phyloP scores from a whole-genome alignment of 2,797 vertebrate species.

The Scarus forsteni region DNA sequence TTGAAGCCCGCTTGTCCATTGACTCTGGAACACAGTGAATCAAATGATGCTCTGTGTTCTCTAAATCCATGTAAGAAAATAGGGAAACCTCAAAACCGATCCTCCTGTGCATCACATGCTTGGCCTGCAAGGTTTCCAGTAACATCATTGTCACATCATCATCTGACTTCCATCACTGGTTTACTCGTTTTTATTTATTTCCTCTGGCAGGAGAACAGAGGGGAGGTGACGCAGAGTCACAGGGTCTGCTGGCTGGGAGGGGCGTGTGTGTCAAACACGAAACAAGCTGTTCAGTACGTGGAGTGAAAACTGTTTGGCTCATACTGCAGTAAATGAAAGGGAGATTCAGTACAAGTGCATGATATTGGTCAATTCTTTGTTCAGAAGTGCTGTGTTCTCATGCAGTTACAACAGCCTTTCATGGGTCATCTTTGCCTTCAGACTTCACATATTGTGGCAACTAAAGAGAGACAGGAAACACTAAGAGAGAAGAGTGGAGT shows the following conservation, averaged over 20 bases:
- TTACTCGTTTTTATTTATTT: slow-evolving; percentile 69
- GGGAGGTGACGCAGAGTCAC: slow-evolving; percentile 38
- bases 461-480: no score
- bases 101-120: slow-evolving; percentile 58
- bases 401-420: no score
- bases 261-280: neutral
- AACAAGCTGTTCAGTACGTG: neutral
- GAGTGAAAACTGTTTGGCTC: slow-evolving; percentile 15
- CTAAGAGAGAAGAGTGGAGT: no score
- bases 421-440: no score
- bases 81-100: slow-evolving; percentile 10
- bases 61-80: slow-evolving; percentile 10
- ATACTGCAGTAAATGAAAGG: slow-evolving; percentile 2
- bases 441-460: no score
- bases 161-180: slow-evolving; percentile 75
- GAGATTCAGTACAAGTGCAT: neutral
- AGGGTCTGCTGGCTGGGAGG: slow-evolving; percentile 34
- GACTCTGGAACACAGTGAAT: no score
- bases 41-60: neutral
- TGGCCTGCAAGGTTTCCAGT: slow-evolving; percentile 45
- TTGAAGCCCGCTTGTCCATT: no score
- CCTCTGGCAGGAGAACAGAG: slow-evolving; percentile 66
- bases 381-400: neutral
- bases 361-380: neutral
- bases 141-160: slow-evolving; percentile 69